Base-by-base conservation (phyloP, 1,140 invertebrate species). In the Parapsyche elsis region DNA sequence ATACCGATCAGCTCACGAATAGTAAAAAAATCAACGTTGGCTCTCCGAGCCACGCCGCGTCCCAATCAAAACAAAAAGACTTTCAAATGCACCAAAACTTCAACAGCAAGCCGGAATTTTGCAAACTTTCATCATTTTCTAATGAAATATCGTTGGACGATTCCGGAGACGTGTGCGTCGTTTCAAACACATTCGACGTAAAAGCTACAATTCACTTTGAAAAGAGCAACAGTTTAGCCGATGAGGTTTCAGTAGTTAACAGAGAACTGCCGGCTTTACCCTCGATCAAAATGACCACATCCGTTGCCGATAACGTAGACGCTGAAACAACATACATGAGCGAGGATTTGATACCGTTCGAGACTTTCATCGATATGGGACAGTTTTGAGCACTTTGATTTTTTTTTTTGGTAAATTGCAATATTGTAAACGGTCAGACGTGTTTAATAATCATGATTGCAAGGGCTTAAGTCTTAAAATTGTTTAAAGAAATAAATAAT, bases 331-430 rank as follows among this genome's bases (percentile, higher is more conserved):
- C 70, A 30, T 75, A 71, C 24, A 78, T 71, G 61, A 77, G 75
- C 70, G 81, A 83, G 61, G 83, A 84, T 77, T 46, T 80, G 38
- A 76, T 81, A 75, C 83, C 83, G 19, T 84, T 84, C 61, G 81
- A 84, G 77, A 84, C 81, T 30, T 82, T 81, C 59, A 82, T 84
- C 44, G 81, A 84, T 81, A 84, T 84, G 81, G 83, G 83, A 45
- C 75, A 80, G 9, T 84, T 84, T 70, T 84, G 59, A 84, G 9
- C 38, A 5, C 9, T 49, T 49, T 24, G 49, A 53, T 53, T 53
- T 53, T 53, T 7, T 46, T n/a, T n/a, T n/a, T n/a, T n/a, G n/a
- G n/a, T n/a, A 38, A 38, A 38, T 38, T 38, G 2, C 30, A 7
- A 38, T 38, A 38, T 38, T 38, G 30, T n/a, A n/a, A 38, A 38